Conservation (phyloP, 2,113 vertebrate species). For the Uria lomvia region DNA sequence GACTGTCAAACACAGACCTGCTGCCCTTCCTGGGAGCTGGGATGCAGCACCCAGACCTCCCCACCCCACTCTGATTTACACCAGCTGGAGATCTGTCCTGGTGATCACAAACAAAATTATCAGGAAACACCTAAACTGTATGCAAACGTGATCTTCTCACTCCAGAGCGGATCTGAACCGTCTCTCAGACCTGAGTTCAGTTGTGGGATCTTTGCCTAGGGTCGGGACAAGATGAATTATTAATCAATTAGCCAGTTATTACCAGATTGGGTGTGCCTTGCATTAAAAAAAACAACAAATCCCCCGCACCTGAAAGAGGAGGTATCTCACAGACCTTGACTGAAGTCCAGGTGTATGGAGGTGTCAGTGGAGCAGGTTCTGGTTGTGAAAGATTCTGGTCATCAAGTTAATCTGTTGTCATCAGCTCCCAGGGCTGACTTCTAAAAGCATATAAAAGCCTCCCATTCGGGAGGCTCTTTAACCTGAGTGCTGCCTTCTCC, state of each 20-base stretch:
- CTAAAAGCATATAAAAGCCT: constrained; percentile 13
- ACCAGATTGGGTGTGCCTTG: constrained; percentile 16
- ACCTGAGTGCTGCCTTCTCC: neutral
- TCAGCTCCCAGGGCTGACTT: neutral
- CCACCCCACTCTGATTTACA: neutral
- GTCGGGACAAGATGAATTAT: neutral
- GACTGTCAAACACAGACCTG: neutral
- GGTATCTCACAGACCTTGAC: constrained; percentile 1
- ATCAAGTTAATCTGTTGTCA: constrained; percentile 33
- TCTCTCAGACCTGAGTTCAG: neutral
- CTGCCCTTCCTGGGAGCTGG: neutral
- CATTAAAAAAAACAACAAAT: neutral
- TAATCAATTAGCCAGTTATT: neutral
- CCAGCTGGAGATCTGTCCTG: neutral
- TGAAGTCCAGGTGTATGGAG: constrained; percentile 16
- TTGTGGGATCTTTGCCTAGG: neutral
- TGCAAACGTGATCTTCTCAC: neutral
- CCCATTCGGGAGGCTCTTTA: rapidly evolving
- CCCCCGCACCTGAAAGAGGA: neutral
- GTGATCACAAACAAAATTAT: neutral
- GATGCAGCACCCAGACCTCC: neutral
- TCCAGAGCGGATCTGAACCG: rapidly evolving
- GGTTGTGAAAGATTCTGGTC: constrained; percentile 59
- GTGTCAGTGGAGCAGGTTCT: constrained; percentile 38
- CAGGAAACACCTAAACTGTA: neutral